Base-by-base conservation (phyloP, 1,140 invertebrate genomes). In the Doryteuthis pealeii region DNA sequence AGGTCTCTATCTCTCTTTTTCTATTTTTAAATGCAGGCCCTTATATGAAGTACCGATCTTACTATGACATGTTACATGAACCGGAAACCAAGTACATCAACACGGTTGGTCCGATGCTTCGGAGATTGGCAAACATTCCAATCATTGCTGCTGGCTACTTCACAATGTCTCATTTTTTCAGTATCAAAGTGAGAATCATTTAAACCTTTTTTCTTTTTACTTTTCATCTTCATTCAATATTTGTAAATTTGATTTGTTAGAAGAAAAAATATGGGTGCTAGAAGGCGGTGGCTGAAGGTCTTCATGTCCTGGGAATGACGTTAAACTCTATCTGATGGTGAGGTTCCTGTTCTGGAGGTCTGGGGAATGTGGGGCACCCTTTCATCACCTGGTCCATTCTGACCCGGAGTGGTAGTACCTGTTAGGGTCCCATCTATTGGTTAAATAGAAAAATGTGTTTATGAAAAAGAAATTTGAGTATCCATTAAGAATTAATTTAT, bases 11-110 rank as follows among this genome's bases (percentile, higher is more conserved):
- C 54, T 62, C 6, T 28, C 10, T 40, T 10, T 40, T 40, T 10
- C 32, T 62, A 68, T n/a, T n/a, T n/a, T 72, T 65, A 75, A 71
- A 74, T 85, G 15, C 77, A 96, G 95, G 95, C 79, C 95, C 95
- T 5, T 97, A 95, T 85, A 96, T 93, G 85, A 92, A 93, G 76
- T 97, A 94, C 79, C 90, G 93, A 81, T 96, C 94, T 5, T 97
- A 94, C 83, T 88, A 91, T 84, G 95, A 97, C 83, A 94, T 92
- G 88, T 90, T 96, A 69, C 84, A 93, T 45, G 88, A 91, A 43
- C 91, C 92, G 4, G 93, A 92, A 79, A 89, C 90, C 69, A 89
- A 91, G 77, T 90, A 92, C 85, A 91, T 91, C 28, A 89, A 92
- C 67, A 91, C 91, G 77, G 88, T 89, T 79, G 86, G 88, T 33